Evolutionary conservation across 1,140 invertebrate genomes (phyloP), one percentile per base, ranked within the genome.

Genomic region (Drosophila mayri): DNA sequence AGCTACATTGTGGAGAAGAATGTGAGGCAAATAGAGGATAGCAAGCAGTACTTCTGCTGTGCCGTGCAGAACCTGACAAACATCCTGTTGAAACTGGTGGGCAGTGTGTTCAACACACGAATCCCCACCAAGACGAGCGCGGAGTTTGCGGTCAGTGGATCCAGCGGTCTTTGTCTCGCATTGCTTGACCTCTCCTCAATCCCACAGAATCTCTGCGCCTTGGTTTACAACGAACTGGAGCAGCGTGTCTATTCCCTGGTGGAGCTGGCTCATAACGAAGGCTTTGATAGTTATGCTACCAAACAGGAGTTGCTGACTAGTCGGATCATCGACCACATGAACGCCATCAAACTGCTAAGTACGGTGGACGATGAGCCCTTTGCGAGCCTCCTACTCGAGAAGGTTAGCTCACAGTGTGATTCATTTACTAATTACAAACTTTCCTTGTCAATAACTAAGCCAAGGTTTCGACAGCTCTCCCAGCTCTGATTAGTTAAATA

Each of bases 211-310:
- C 52, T 90, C 3, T 85, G 81, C 14, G 37, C 49, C 10, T 6
- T 62, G 20, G 81, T 62, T 2, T 90, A 67, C 25, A 90, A 90
- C 28, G 81, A 86, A 9, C 50, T 90, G 55, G 81, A 90, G 49
- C 8, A 20, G 8, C 75, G 85, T 8, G 44, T 72, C 0, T 76
- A 90, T 41, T 49, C 61, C 10, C 49, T 72, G 25, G 32, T 90
- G n/a, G 68, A 86, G 6, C 43, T 50, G 14, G 61, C 76, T 6
- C 72, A 82, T 5, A 67, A 62, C 11, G 76, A 84, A 16, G 83
- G 84, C 28, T 58, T 78, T 1, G 68, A 74, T 0, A 47, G 54
- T 8, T n/a, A 57, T n/a, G 3, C 47, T 44, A 38, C 43, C 18
- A 9, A 3, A 37, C 54, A 49, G 38, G n/a, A 32, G 1, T 9